Percentiles rank a stretch among this genome's conserved stretches.
Conservation (phyloP, 2,888 invertebrate genomes). For the Tillus elongatus region DNA sequence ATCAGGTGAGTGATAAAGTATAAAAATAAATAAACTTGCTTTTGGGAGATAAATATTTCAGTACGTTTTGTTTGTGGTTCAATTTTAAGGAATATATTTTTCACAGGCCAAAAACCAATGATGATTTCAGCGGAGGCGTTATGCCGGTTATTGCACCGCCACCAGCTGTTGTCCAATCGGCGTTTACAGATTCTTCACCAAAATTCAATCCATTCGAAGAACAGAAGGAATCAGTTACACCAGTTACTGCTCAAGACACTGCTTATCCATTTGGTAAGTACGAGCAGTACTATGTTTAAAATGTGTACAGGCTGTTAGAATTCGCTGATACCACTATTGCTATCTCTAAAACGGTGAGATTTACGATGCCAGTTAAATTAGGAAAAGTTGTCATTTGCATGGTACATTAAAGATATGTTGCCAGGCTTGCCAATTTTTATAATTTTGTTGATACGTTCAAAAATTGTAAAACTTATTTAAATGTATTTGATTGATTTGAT, state of each 20-base stretch:
- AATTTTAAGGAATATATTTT: slow-evolving; percentile 6
- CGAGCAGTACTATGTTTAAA: background rate
- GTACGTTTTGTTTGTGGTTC: slow-evolving; percentile 6
- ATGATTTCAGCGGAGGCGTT: slow-evolving; percentile 46
- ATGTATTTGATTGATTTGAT: too few species aligned
- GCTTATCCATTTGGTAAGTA: slow-evolving; percentile 38
- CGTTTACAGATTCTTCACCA: slow-evolving; percentile 53
- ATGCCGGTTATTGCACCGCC: slow-evolving; percentile 72
- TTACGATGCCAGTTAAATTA: too few species aligned
- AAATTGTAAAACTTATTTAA: too few species aligned
- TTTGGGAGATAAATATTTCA: too few species aligned
- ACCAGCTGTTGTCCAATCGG: slow-evolving; percentile 45
- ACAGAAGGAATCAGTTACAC: slow-evolving; percentile 41
- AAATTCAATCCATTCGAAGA: slow-evolving; percentile 73
- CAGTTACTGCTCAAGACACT: slow-evolving; percentile 32
- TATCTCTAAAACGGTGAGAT: too few species aligned
- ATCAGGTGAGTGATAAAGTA: slow-evolving; percentile 53
- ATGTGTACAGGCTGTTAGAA: too few species aligned
- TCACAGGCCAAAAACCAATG: slow-evolving; percentile 48
- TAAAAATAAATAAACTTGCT: slow-evolving; percentile 1
- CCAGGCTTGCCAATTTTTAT: too few species aligned
- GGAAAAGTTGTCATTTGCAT: too few species aligned
- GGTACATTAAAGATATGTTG: too few species aligned
- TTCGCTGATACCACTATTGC: too few species aligned
- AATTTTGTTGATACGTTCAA: too few species aligned